These are phyloP conservation scores for Plectrocnemia conspersa DNA, from an alignment of 1,140 invertebrate species.

Conservation along the genomic window DNA sequence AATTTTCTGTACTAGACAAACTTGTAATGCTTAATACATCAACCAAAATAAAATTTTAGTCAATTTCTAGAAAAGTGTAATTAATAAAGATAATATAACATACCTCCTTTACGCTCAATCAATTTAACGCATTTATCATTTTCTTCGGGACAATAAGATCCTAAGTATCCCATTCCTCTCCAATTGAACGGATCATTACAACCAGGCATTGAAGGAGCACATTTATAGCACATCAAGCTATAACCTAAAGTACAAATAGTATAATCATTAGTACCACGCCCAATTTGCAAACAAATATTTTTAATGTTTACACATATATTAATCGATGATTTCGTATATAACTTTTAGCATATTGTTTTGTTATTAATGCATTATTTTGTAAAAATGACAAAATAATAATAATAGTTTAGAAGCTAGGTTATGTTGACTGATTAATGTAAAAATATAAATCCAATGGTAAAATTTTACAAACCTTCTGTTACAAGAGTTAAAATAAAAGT, in stretches of 20 bases:
- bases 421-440: too few relatives aligned
- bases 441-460: too few relatives aligned
- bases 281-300: too few relatives aligned
- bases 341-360: too few relatives aligned
- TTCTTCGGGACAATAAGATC: constrained; percentile 73
- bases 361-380: too few relatives aligned
- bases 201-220: constrained; percentile 82
- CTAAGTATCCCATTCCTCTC: constrained; percentile 58
- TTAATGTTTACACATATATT: too few relatives aligned
- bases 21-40: not conserved
- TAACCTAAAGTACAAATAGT: constrained; percentile 48
- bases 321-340: too few relatives aligned
- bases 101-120: constrained; percentile 82
- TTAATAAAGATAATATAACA: constrained; percentile 27
- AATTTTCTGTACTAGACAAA: not conserved
- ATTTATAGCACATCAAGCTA: constrained; percentile 80
- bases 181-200: constrained; percentile 83
- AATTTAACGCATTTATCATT: constrained; percentile 90
- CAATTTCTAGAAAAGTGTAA: constrained; percentile 4
- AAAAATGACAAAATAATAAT: too few relatives aligned
- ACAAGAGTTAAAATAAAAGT: too few relatives aligned
- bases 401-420: too few relatives aligned
- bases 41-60: not conserved
- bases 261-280: too few relatives aligned
- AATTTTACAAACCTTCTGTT: too few relatives aligned